Percentiles rank a stretch among this genome's conserved stretches.
Evolutionary conservation across 2,888 invertebrate genomes (phyloP).

Genomic region (Phalera bucephala): DNA sequence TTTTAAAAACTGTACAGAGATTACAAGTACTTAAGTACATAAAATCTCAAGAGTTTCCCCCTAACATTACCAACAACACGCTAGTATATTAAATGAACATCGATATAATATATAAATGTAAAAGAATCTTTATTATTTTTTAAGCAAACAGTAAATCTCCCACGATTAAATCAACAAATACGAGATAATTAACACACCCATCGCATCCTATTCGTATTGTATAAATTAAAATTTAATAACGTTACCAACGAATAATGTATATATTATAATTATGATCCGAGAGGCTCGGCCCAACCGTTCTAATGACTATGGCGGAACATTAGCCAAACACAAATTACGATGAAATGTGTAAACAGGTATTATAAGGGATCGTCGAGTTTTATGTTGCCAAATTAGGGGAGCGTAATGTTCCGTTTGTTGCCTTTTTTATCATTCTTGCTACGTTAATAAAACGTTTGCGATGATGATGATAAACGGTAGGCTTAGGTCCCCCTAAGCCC

Average conservation of each 20-base stretch:
- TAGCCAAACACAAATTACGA: conserved; percentile 75
- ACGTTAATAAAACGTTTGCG: conserved; percentile 20
- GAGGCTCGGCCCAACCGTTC: conserved; percentile 53
- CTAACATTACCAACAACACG: too few relatives aligned
- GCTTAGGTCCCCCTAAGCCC: too few relatives aligned
- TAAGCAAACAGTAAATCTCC: background rate
- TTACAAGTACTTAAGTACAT: too few relatives aligned
- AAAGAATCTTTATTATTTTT: too few relatives aligned
- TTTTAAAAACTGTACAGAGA: too few relatives aligned
- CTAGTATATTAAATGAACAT: too few relatives aligned
- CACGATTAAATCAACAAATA: background rate
- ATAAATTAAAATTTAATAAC: conserved; percentile 37
- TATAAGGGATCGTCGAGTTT: conserved; percentile 61
- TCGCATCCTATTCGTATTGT: conserved; percentile 1
- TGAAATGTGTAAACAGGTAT: conserved; percentile 75
- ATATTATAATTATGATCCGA: conserved; percentile 70
- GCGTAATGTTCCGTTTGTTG: conserved; percentile 42
- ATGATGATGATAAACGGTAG: conserved; percentile 9
- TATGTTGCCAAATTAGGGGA: conserved; percentile 49
- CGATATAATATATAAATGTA: too few relatives aligned
- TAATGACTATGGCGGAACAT: conserved; percentile 73
- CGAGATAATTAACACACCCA: conserved; percentile 1
- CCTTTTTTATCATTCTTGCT: conserved; percentile 32
- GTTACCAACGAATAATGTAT: conserved; percentile 56
- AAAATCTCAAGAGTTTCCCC: too few relatives aligned